Evolutionary conservation across 2,113 vertebrate species (phyloP).

Genomic region (Balaenoptera acutorostrata): DNA sequence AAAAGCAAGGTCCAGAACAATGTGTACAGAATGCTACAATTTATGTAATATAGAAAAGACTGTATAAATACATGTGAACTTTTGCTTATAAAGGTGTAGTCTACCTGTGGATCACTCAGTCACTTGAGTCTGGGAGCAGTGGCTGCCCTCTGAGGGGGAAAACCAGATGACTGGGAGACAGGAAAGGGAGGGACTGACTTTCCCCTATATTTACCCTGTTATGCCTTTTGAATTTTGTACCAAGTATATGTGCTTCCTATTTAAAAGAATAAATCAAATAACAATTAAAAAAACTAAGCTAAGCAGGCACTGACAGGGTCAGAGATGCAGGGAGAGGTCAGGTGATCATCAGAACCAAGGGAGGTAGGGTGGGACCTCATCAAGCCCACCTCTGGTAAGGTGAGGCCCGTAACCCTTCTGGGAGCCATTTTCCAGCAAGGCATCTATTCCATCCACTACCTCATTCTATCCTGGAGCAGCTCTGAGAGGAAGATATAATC

Average conservation of each 20-base stretch:
- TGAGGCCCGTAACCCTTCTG: neutral
- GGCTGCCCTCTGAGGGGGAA: neutral
- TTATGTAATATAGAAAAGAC: neutral
- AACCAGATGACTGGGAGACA: neutral
- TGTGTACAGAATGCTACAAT: neutral
- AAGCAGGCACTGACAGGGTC: neutral
- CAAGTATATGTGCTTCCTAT: neutral
- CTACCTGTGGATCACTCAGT: neutral
- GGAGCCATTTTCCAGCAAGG: neutral
- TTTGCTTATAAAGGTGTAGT: neutral
- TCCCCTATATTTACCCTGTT: neutral
- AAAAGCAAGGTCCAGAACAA: neutral
- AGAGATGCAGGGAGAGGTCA: neutral
- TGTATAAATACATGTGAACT: rapidly evolving
- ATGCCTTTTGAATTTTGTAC: neutral
- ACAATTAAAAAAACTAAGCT: neutral
- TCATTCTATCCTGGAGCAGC: neutral
- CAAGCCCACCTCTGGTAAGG: neutral
- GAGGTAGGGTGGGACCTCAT: neutral
- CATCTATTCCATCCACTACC: rapidly evolving
- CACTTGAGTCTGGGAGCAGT: neutral
- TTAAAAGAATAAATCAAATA: neutral
- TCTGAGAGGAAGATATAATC: neutral
- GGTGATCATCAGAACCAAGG: neutral
- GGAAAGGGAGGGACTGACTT: neutral